Base-by-base conservation (phyloP, 2,113 vertebrate genomes). In the Callaeas wilsoni region DNA sequence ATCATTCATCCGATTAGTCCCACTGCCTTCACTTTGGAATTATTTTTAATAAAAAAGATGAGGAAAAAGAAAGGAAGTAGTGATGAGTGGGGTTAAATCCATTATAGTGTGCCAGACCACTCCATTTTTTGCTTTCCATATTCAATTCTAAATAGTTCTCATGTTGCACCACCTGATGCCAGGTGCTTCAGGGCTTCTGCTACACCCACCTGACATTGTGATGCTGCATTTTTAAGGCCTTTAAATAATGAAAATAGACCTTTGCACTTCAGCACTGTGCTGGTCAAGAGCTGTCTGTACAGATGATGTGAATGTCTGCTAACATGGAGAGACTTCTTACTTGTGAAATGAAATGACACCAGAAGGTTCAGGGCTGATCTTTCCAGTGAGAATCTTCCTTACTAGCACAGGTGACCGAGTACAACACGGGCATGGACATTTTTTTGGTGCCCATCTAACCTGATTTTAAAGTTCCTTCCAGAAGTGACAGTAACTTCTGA, bases 81-180 rank as follows among this genome's bases (percentile, higher is more conserved):
- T 12, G 20, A 88, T 47, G n/a, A 39, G 30, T 3, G 2, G 65
- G 41, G 64, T 78, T 82, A 89, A 71, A 90, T 20, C n/a, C 12
- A 25, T 37, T 42, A 25, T 1, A 69, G 32, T 50, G 39, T 64
- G 20, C 41, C 55, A 86, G n/a, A 81, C 9, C 23, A 41, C 62
- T 82, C 39, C 3, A 33, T 49, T 70, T 89, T 94, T 84, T 84
- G 16, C 46, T 82, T 94, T 85, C 42, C 27, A 59, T 53, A 46
- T 87, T 93, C 49, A 86, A 55, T 82, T 37, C 42, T 87, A 68
- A 94, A 68, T 37, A 83, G 37, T 47, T 84, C 63, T 89, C 3
- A 1, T 52, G 73, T 63, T 79, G 53, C 78, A 91, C 73, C 97
- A 97, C 96, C 97, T 97, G 97, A 96, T 97, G 68, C 94, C 96